A percentile compares a stretch with the other conserved stretches of the same genome.
These are phyloP conservation scores for Oryctes rhinoceros DNA, from an alignment of 1,140 invertebrate species.

Conservation along the genomic window DNA sequence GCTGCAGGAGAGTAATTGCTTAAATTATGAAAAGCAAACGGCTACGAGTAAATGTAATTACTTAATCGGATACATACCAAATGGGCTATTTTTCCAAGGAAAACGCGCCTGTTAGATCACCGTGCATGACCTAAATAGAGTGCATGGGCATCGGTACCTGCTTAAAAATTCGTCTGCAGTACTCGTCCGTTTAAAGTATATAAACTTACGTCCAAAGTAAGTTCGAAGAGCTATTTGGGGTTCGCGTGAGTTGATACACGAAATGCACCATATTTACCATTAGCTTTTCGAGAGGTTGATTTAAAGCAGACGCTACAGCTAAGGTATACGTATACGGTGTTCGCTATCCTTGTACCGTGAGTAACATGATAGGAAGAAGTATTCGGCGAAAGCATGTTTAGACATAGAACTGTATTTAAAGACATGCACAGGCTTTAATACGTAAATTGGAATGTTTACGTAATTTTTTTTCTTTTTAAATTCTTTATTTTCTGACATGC, in stretches of 20 bases:
- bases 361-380: too few relatives aligned
- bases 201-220: background rate
- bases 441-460: too few relatives aligned
- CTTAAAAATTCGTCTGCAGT: background rate
- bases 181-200: constrained; percentile 4
- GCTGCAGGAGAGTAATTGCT: too few relatives aligned
- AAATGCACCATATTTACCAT: background rate
- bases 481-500: too few relatives aligned
- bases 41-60: too few relatives aligned
- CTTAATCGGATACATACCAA: too few relatives aligned
- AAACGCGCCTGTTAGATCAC: background rate
- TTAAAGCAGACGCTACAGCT: constrained; percentile 3
- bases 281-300: constrained; percentile 6
- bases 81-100: too few relatives aligned
- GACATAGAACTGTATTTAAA: too few relatives aligned
- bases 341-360: background rate
- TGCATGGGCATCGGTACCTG: background rate
- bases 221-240: constrained; percentile 2
- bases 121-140: constrained; percentile 6
- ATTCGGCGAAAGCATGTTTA: too few relatives aligned
- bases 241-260: background rate
- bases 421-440: too few relatives aligned
- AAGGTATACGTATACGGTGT: background rate
- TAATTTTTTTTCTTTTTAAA: too few relatives aligned
- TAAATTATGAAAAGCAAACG: too few relatives aligned